phyloP scores from a whole-genome alignment of 2,888 invertebrate species.

The Xanthorhoe designata region DNA sequence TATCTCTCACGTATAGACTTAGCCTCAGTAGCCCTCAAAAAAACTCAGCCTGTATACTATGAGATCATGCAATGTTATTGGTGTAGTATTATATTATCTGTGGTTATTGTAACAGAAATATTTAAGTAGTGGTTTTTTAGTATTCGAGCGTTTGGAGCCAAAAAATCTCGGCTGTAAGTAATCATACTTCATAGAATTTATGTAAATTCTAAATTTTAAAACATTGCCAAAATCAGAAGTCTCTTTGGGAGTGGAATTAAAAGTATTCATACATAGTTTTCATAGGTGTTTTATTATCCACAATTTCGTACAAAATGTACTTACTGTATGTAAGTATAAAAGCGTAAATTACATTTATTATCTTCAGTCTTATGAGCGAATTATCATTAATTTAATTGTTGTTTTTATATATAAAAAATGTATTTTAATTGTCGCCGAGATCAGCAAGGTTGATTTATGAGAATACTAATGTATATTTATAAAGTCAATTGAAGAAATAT shows the following conservation, averaged over 20 bases:
- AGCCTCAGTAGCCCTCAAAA: too few relatives aligned
- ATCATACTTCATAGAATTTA: too few relatives aligned
- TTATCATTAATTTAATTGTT: conserved; percentile 42
- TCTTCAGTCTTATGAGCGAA: conserved; percentile 62
- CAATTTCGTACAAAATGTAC: conserved; percentile 39
- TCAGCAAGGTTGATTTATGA: not conserved
- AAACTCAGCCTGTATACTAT: too few relatives aligned
- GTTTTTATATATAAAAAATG: conserved; percentile 27
- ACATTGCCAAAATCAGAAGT: not conserved
- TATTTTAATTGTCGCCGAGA: not conserved
- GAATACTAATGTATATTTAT: not conserved
- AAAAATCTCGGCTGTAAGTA: too few relatives aligned
- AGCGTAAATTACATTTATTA: conserved; percentile 44
- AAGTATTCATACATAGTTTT: not conserved
- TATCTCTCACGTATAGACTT: too few relatives aligned
- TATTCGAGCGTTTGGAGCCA: too few relatives aligned
- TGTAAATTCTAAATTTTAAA: too few relatives aligned
- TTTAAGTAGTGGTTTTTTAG: too few relatives aligned
- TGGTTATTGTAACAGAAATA: too few relatives aligned
- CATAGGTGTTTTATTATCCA: conserved; percentile 40
- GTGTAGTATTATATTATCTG: too few relatives aligned
- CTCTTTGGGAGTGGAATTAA: not conserved
- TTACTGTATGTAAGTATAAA: conserved; percentile 24
- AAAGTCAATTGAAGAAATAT: too few relatives aligned
- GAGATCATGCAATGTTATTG: too few relatives aligned